A percentile compares a stretch with the other conserved stretches of the same genome.
Evolutionary conservation across 1,140 invertebrate species (phyloP).

Genomic region (Diorhabda carinulata): DNA sequence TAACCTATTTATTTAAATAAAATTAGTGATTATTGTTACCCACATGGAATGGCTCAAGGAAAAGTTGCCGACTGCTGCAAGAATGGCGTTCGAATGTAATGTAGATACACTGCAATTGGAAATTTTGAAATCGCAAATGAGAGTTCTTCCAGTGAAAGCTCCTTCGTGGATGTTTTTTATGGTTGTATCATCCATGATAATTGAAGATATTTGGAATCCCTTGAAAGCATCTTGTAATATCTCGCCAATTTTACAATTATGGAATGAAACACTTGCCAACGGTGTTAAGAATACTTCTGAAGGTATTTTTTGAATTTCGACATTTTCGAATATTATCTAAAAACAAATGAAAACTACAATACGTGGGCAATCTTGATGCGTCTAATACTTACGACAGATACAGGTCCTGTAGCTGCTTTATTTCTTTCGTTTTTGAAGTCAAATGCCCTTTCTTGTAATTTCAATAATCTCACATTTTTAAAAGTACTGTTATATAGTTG

Average conservation of each 20-base stretch:
- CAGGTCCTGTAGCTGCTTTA: slow-evolving; percentile 53
- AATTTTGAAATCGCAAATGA: slow-evolving; percentile 60
- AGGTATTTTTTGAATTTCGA: slow-evolving; percentile 57
- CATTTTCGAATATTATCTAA: slow-evolving; percentile 63
- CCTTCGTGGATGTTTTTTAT: slow-evolving; percentile 57
- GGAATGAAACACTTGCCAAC: slow-evolving; percentile 58
- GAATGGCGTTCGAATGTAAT: slow-evolving; percentile 58
- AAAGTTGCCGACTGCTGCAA: slow-evolving; percentile 60
- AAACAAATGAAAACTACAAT: slow-evolving; percentile 32
- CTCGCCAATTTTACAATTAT: slow-evolving; percentile 52
- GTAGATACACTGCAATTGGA: slow-evolving; percentile 56
- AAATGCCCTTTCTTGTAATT: slow-evolving; percentile 58
- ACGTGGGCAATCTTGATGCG: too few species aligned
- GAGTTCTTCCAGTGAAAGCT: slow-evolving; percentile 61
- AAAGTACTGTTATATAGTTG: slow-evolving; percentile 59
- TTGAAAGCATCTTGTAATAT: slow-evolving; percentile 62
- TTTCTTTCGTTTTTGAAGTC: slow-evolving; percentile 55
- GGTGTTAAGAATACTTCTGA: slow-evolving; percentile 61
- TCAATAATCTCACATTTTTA: slow-evolving; percentile 53
- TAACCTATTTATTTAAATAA: too few species aligned
- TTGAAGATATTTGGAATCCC: slow-evolving; percentile 58
- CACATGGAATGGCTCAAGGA: slow-evolving; percentile 64
- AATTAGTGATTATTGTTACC: slow-evolving; percentile 27
- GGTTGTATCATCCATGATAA: slow-evolving; percentile 59
- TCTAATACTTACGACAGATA: slow-evolving; percentile 52